Evolutionary conservation across 2,888 invertebrate genomes (phyloP).

Genomic region (Acronicta psi): DNA sequence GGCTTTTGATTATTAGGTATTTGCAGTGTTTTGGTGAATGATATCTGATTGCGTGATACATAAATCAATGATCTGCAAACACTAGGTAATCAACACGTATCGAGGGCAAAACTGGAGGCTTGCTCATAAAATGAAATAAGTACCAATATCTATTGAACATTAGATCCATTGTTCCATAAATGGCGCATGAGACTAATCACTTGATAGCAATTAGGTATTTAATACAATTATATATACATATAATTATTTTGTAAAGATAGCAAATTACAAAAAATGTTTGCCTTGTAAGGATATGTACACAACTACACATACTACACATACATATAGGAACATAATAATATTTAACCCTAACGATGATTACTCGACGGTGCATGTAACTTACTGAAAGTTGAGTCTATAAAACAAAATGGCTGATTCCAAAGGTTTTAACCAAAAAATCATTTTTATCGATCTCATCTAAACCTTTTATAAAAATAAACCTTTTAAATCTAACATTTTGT

Average conservation of each 20-base stretch:
- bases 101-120: not conserved
- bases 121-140: not conserved
- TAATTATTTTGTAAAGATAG: no score
- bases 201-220: no score
- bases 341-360: slow-evolving; percentile 6
- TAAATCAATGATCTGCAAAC: slow-evolving; percentile 41
- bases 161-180: no score
- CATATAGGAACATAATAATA: not conserved
- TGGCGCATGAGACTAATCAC: no score
- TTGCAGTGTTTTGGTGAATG: slow-evolving; percentile 22
- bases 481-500: no score
- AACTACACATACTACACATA: no score
- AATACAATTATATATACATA: no score
- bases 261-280: no score
- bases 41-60: slow-evolving; percentile 30
- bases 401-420: slow-evolving; percentile 24
- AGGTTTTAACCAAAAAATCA: slow-evolving; percentile 28
- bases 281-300: no score
- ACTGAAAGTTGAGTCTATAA: slow-evolving; percentile 15
- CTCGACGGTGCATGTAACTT: not conserved
- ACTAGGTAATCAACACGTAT: slow-evolving; percentile 21
- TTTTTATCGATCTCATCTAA: slow-evolving; percentile 9
- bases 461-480: no score
- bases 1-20: slow-evolving; percentile 28
- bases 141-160: no score